Evolutionary conservation across 2,113 vertebrate genomes (phyloP).

Genomic region (Bos taurus): DNA sequence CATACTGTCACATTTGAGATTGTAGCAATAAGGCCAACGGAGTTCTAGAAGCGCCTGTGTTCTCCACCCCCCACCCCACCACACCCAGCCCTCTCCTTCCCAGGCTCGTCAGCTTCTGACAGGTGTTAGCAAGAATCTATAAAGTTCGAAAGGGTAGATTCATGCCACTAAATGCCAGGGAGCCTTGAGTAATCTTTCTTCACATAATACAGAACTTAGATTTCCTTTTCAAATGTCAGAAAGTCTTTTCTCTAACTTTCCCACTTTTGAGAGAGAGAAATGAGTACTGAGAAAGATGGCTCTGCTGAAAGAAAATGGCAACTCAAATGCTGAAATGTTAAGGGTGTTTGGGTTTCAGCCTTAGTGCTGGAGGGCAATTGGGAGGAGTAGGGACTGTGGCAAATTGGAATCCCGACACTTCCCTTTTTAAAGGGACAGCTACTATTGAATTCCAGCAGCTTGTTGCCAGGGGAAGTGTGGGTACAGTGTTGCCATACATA

Average conservation of each 20-base stretch:
- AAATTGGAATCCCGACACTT: background rate
- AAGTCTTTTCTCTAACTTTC: background rate
- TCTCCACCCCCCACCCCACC: background rate
- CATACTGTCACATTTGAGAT: background rate
- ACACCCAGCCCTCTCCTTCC: background rate
- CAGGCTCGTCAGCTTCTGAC: conserved; percentile 22
- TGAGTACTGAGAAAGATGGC: background rate
- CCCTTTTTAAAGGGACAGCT: background rate
- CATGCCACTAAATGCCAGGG: background rate
- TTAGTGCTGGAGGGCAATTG: background rate
- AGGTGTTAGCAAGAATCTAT: background rate
- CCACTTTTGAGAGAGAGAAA: background rate
- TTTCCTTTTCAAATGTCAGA: conserved; percentile 1
- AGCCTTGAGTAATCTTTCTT: conserved; percentile 4
- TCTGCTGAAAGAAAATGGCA: background rate
- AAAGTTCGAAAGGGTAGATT: conserved; percentile 42
- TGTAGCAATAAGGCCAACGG: background rate
- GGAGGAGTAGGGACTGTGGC: background rate
- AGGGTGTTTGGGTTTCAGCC: background rate
- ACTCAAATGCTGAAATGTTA: background rate
- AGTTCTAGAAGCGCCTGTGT: background rate
- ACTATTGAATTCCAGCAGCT: background rate
- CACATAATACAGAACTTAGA: background rate
- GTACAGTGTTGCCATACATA: background rate
- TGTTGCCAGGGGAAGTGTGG: background rate